Conservation (phyloP, 2,113 vertebrate genomes). For the Emydocephalus ijimae region DNA sequence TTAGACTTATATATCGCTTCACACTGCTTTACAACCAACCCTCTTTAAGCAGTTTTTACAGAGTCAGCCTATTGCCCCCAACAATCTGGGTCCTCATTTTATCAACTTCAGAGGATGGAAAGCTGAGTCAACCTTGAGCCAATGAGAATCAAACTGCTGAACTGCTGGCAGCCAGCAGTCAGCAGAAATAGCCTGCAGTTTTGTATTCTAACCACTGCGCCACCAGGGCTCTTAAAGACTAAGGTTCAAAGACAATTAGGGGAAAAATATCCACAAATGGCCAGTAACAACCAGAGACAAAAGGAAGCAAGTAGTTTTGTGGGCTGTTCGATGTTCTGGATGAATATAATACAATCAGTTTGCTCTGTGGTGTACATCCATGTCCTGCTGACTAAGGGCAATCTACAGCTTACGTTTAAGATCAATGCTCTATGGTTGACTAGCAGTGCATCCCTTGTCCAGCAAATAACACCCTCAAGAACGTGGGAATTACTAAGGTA, state of each 20-base stretch:
- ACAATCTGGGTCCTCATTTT: no score
- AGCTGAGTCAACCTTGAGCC: no score
- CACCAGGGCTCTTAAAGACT: not conserved
- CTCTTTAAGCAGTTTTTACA: no score
- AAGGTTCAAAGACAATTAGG: not conserved
- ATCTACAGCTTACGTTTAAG: constrained; percentile 64
- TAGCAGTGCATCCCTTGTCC: not conserved
- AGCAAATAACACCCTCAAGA: not conserved
- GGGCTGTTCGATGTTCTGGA: constrained; percentile 77
- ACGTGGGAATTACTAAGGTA: not conserved
- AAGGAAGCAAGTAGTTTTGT: constrained; percentile 42
- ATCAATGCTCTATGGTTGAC: not conserved
- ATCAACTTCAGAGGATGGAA: no score
- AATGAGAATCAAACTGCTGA: no score
- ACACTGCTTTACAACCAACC: no score
- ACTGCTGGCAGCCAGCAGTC: no score
- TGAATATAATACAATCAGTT: constrained; percentile 80
- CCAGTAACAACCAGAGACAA: not conserved
- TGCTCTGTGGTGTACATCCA: constrained; percentile 77
- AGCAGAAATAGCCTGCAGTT: no score
- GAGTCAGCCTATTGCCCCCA: no score
- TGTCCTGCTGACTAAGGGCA: constrained; percentile 79
- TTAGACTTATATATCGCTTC: no score
- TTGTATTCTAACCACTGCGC: no score
- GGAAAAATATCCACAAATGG: not conserved